Conservation (phyloP, 1,140 invertebrate genomes). For the Leptoteleia sp. region DNA sequence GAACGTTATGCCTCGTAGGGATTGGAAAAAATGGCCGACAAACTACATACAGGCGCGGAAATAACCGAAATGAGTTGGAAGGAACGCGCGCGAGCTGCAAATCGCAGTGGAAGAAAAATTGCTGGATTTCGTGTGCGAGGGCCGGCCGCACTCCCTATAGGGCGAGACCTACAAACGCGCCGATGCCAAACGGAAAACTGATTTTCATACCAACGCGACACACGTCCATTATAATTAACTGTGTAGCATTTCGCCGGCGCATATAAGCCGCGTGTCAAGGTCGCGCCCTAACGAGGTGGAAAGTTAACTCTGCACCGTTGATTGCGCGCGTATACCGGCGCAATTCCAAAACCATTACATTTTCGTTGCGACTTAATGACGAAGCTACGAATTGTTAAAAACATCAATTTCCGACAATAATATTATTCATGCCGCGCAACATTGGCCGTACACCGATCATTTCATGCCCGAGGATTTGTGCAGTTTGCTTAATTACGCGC, state of each 20-base stretch:
- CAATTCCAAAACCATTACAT: slow-evolving; percentile 23
- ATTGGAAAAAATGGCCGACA: too few relatives aligned
- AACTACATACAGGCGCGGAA: too few relatives aligned
- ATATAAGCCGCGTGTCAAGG: slow-evolving; percentile 39
- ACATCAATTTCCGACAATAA: slow-evolving; percentile 48
- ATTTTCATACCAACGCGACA: slow-evolving; percentile 37
- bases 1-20: too few relatives aligned
- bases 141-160: too few relatives aligned
- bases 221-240: slow-evolving; percentile 41
- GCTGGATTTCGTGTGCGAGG: too few relatives aligned
- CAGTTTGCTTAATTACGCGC: slow-evolving; percentile 27
- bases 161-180: slow-evolving; percentile 23
- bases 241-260: slow-evolving; percentile 15
- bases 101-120: too few relatives aligned
- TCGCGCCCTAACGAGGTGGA: slow-evolving; percentile 41
- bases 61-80: too few relatives aligned
- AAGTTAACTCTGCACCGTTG: slow-evolving; percentile 35
- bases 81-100: too few relatives aligned
- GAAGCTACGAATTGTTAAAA: slow-evolving; percentile 41
- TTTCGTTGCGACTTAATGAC: slow-evolving; percentile 27
- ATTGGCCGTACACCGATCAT: slow-evolving; percentile 14
- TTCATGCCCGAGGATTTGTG: slow-evolving; percentile 13
- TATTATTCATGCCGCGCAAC: slow-evolving; percentile 35
- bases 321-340: background rate
- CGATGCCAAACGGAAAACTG: slow-evolving; percentile 5